Percentiles rank a stretch among this genome's conserved stretches.
These are phyloP conservation scores for Gobiocypris rarus DNA, from an alignment of 2,113 vertebrate genomes.

Conservation along the genomic window DNA sequence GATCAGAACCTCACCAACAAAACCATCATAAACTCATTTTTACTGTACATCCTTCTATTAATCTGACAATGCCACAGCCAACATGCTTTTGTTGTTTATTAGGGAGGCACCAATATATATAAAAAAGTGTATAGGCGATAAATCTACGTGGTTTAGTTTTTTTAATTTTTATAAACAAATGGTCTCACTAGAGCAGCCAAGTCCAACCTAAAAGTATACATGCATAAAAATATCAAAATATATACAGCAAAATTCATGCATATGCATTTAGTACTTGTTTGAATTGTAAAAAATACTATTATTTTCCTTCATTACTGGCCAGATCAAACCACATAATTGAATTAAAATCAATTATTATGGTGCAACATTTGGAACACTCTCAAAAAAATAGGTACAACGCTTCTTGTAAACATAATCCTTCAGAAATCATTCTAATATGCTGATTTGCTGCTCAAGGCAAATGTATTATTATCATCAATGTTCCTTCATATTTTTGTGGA, in stretches of 20 bases:
- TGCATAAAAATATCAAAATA: neutral
- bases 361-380: no score
- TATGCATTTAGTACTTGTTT: neutral
- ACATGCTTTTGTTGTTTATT: conserved; percentile 15
- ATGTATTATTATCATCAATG: neutral
- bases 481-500: no score
- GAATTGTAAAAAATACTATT: neutral
- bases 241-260: neutral
- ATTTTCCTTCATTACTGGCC: neutral
- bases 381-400: no score
- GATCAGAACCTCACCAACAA: neutral
- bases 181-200: neutral
- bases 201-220: neutral
- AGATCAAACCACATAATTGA: neutral
- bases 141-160: neutral
- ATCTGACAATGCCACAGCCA: conserved; percentile 5
- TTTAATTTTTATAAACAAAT: neutral
- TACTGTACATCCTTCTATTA: neutral
- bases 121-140: neutral
- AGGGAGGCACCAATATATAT: conserved; percentile 5
- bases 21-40: neutral
- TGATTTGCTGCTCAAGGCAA: neutral
- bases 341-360: neutral
- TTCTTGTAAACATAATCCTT: neutral
- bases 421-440: neutral